Evolutionary conservation across 2,888 invertebrate species (phyloP), one percentile per base, ranked within the genome.

Genomic region (Anoplius nigerrimus): DNA sequence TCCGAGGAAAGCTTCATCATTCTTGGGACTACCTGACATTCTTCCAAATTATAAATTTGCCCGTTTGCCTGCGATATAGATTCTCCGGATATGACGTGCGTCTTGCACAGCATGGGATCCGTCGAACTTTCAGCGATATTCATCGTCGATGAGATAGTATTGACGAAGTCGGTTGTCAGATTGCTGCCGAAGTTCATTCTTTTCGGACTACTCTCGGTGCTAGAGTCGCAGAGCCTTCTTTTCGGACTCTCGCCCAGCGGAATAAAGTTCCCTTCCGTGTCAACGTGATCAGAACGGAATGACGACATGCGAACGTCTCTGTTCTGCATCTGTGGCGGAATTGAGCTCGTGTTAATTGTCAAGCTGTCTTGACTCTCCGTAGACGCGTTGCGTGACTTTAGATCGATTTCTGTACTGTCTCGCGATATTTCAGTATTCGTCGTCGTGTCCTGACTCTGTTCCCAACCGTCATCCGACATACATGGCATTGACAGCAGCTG

Each of bases 401-500:
- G 53, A 61, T 79, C 74, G 0, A 81, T 72, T n/a, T 82, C 83
- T 20, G 75, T 76, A 15, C 86, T 86, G 45, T 87, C 86, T 13
- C 72, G 85, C 0, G 87, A 86, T 13, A 82, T 74, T 34, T 85
- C 83, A 24, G 85, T 81, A 43, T 82, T 88, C 20, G 84, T 85
- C n/a, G 82, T 81, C 5, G 84, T 84, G 60, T 87, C 87, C 63
- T 86, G 87, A 75, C 85, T 87, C 34, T 87, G 86, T 20, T 89
- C 88, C 88, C 89, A 88, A 1, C 82, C 75, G 70, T 88, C 85
- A 48, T 84, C 85, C 3, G 76, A 65, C 13, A 82, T 74, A 64
- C 75, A 82, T 46, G 80, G 75, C 27, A 86, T 81, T 1, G 91
- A 90, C 11, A 91, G 82, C 8, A 92, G 84, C 61, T 90, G 89